Evolutionary conservation across 2,113 vertebrate species (phyloP), one percentile per base, ranked within the genome.

Genomic region (Coryphaenoides rupestris): DNA sequence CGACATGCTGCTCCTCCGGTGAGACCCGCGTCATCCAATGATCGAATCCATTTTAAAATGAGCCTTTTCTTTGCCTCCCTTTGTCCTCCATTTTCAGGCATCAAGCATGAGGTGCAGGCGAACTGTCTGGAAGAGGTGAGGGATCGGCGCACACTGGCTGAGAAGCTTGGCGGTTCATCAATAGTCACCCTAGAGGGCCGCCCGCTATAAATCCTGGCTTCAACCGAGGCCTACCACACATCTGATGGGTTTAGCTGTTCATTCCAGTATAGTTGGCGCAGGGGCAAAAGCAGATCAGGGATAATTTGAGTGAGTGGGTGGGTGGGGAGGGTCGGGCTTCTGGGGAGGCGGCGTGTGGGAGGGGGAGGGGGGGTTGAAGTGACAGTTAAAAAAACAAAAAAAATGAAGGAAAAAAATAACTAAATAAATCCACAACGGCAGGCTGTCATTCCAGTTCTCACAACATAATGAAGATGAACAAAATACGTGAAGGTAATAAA

Each of bases 71-170:
- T 47, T 50, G 3, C 3, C 55, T 21, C 63, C 14, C n/a, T n/a
- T n/a, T n/a, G n/a, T n/a, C n/a, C n/a, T n/a, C n/a, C n/a, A n/a
- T n/a, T 59, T 50, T 1, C 76, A 96, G 95, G 95, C 70, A 92
- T 95, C 80, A 96, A 96, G 84, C 94, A 96, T 0, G 94, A 96
- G 79, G 91, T 92, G 90, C 94, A 96, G 88, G 91, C 93, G 74
- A 95, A 94, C 45, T 90, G 90, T 72, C 80, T 90, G 7, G 93
- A 94, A 2, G 95, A 96, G 66, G 89, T 96, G 65, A 92, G 92
- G 81, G 95, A 96, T 70, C 90, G 92, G 73, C 83, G 86, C 64
- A 90, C 88, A 71, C 86, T 96, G 73, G 93, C 92, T 24, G 92
- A 94, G 61, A 96, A 93, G 79, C 91, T 96, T 0, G 94, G 94